phyloP scores from a whole-genome alignment of 2,113 vertebrate species.

The Hucho hucho region DNA sequence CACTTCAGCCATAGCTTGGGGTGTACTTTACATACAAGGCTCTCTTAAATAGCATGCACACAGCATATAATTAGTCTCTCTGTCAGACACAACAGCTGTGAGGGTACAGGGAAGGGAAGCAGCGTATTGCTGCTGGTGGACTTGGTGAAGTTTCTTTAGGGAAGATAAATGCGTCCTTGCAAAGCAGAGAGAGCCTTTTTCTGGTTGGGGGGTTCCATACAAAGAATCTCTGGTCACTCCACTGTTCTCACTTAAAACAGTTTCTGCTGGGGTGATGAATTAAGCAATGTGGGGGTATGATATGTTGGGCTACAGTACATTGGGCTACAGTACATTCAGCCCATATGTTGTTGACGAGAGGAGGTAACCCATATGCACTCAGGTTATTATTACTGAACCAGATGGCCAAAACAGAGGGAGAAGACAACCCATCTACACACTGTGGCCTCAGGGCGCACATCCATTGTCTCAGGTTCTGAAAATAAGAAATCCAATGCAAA shows the following conservation, averaged over 20 bases:
- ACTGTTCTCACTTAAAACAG: neutral
- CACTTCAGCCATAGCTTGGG: neutral
- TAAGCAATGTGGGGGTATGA: neutral
- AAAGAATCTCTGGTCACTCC: conserved; percentile 5
- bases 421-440: neutral
- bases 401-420: neutral
- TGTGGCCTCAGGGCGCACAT: neutral
- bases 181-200: neutral
- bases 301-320: neutral
- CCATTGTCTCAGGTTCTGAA: too few relatives aligned
- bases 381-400: neutral
- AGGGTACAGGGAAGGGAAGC: neutral
- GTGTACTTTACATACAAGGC: conserved; percentile 8
- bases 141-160: neutral
- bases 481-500: too few relatives aligned
- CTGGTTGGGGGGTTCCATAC: neutral
- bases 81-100: conserved; percentile 13
- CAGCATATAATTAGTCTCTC: conserved; percentile 10
- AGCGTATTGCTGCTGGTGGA: neutral
- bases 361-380: neutral
- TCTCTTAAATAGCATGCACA: conserved; percentile 6
- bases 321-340: neutral
- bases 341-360: conserved; percentile 2
- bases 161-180: neutral
- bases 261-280: conserved; percentile 4